Percentiles rank a stretch among this genome's conserved stretches.
These are phyloP conservation scores for Acrobasis consociella DNA, from an alignment of 2,888 invertebrate genomes.

Conservation along the genomic window DNA sequence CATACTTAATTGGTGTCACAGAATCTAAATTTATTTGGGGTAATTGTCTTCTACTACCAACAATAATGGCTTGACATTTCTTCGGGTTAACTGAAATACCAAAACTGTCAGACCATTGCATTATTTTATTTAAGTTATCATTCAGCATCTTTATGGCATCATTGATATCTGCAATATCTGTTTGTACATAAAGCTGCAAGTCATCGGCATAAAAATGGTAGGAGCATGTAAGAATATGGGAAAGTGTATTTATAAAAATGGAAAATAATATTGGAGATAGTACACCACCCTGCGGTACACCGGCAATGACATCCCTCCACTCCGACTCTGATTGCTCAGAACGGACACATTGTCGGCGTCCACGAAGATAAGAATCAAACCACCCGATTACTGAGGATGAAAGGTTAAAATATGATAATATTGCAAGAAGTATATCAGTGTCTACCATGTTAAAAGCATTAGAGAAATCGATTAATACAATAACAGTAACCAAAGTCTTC, in stretches of 20 bases:
- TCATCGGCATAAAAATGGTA: not conserved
- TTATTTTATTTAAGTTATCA: not conserved
- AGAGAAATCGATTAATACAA: constrained; percentile 22
- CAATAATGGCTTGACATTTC: not conserved
- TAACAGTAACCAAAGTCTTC: constrained; percentile 1
- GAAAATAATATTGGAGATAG: not conserved
- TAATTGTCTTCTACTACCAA: not conserved
- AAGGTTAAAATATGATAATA: not conserved
- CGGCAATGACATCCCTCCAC: not conserved
- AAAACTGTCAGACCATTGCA: not conserved
- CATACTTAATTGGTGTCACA: too few species aligned
- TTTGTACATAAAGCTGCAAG: constrained; percentile 1
- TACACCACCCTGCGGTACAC: not conserved
- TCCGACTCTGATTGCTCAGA: not conserved
- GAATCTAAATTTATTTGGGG: too few species aligned
- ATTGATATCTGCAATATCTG: not conserved
- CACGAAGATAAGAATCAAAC: too few species aligned
- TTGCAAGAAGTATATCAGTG: not conserved
- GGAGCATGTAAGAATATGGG: not conserved
- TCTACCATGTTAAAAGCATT: constrained; percentile 25
- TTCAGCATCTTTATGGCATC: not conserved
- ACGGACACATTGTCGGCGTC: too few species aligned
- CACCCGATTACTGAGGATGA: not conserved
- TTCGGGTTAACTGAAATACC: not conserved
- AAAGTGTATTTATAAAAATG: not conserved